Percentiles rank a stretch among this genome's conserved stretches.
phyloP scores from a whole-genome alignment of 2,113 vertebrate genomes.

The Catharus bicknelli region DNA sequence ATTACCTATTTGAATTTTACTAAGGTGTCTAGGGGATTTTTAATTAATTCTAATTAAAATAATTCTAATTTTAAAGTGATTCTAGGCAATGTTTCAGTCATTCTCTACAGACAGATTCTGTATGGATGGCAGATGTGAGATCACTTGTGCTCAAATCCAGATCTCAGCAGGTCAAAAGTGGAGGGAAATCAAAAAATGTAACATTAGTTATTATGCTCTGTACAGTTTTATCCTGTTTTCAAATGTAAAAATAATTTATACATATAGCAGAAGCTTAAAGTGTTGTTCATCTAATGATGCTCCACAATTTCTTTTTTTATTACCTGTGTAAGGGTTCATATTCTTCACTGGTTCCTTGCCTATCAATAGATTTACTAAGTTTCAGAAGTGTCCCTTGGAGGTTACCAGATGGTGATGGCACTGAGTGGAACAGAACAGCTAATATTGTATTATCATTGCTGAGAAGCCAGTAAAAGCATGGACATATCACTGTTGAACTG shows the following conservation, averaged over 20 bases:
- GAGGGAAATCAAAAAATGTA: conserved; percentile 35
- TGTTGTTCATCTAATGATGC: neutral
- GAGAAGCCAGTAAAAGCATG: neutral
- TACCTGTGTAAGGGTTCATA: neutral
- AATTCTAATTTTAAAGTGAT: conserved; percentile 3
- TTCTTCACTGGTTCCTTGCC: neutral
- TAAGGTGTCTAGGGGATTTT: neutral
- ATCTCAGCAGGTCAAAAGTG: conserved; percentile 48
- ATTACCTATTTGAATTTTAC: neutral
- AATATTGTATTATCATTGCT: neutral
- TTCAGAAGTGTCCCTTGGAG: neutral
- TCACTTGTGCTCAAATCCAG: conserved; percentile 32
- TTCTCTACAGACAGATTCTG: conserved; percentile 13
- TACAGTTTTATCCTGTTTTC: conserved; percentile 43
- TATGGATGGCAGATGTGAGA: conserved; percentile 15
- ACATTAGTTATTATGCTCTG: conserved; percentile 17
- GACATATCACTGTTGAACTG: neutral
- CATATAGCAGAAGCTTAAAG: neutral
- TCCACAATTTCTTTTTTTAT: neutral
- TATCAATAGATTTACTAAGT: neutral
- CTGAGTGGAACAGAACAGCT: neutral
- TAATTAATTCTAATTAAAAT: conserved; percentile 19
- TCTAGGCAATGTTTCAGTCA: conserved; percentile 2
- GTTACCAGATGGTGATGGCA: neutral
- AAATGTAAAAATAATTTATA: neutral